A percentile compares a stretch with the other conserved stretches of the same genome.
Evolutionary conservation across 2,888 invertebrate species (phyloP).

Genomic region (Teleiodes luculella): DNA sequence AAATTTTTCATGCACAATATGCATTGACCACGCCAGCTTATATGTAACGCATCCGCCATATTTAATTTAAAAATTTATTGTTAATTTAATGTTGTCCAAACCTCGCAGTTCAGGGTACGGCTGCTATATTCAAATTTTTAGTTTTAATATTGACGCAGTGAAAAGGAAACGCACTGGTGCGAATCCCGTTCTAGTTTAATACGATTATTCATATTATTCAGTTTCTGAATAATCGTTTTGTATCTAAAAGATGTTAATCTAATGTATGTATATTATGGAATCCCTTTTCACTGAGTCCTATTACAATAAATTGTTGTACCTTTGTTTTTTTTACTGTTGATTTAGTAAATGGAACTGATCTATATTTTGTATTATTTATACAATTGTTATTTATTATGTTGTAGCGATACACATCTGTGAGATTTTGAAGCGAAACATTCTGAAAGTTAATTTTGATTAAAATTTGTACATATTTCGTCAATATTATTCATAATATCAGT

Average conservation of each 20-base stretch:
- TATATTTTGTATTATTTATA: not conserved
- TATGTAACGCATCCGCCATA: conserved; percentile 48
- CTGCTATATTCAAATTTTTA: conserved; percentile 4
- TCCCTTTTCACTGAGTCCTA: not conserved
- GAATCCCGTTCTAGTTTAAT: too few relatives aligned
- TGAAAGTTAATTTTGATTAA: too few relatives aligned
- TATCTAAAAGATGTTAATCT: too few relatives aligned
- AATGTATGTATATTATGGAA: too few relatives aligned
- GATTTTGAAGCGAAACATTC: too few relatives aligned
- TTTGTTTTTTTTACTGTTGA: not conserved
- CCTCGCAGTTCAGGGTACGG: conserved; percentile 65
- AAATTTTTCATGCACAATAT: too few relatives aligned
- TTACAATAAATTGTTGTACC: not conserved
- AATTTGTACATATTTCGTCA: too few relatives aligned
- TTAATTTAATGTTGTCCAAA: conserved; percentile 42
- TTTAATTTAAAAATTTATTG: conserved; percentile 54
- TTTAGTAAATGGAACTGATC: not conserved
- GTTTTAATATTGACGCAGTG: not conserved
- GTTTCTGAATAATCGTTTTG: too few relatives aligned
- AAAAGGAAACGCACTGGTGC: not conserved
- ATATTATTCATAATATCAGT: too few relatives aligned
- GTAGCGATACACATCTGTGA: too few relatives aligned
- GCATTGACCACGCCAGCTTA: not conserved
- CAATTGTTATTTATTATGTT: too few relatives aligned
- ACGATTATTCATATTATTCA: too few relatives aligned